A percentile compares a stretch with the other conserved stretches of the same genome.
Conservation (phyloP, 2,888 invertebrate genomes). For the Agonum fuliginosum region DNA sequence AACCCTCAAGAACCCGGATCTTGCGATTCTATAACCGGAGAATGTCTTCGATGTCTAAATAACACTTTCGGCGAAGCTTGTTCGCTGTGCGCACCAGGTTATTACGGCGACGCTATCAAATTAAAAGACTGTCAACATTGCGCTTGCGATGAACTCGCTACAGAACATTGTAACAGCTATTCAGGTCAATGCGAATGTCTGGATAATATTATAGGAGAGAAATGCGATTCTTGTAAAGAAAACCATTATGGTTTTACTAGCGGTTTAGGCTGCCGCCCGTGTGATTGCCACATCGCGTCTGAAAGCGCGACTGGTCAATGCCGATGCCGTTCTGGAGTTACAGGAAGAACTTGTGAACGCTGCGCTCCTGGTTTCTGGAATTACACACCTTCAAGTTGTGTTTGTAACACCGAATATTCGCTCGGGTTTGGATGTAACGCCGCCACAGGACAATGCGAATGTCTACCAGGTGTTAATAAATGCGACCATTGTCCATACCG, state of each 20-base stretch:
- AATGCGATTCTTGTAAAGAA: constrained; percentile 89
- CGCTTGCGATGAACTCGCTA: constrained; percentile 90
- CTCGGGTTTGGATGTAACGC: constrained; percentile 93
- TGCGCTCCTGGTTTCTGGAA: constrained; percentile 97
- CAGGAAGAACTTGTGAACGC: constrained; percentile 88
- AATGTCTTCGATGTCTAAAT: constrained; percentile 92
- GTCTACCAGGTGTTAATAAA: constrained; percentile 91
- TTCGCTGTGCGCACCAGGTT: constrained; percentile 91
- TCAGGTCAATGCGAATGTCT: constrained; percentile 92
- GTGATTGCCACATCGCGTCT: constrained; percentile 90
- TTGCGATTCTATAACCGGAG: constrained; percentile 93
- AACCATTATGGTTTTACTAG: constrained; percentile 89
- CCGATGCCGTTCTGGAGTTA: constrained; percentile 80
- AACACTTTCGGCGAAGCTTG: constrained; percentile 95
- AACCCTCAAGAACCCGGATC: constrained; percentile 87
- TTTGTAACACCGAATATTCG: constrained; percentile 94
- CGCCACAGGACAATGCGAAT: constrained; percentile 92
- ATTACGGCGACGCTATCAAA: constrained; percentile 93
- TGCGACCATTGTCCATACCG: constrained; percentile 95
- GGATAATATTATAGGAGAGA: constrained; percentile 89
- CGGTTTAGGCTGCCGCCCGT: constrained; percentile 89
- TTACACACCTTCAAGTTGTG: constrained; percentile 87
- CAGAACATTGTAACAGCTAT: constrained; percentile 86
- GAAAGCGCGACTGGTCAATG: constrained; percentile 90
- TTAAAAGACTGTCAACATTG: constrained; percentile 96